Evolutionary conservation across 2,888 invertebrate genomes (phyloP), one percentile per base, ranked within the genome.

Genomic region (Byasa hedistus): DNA sequence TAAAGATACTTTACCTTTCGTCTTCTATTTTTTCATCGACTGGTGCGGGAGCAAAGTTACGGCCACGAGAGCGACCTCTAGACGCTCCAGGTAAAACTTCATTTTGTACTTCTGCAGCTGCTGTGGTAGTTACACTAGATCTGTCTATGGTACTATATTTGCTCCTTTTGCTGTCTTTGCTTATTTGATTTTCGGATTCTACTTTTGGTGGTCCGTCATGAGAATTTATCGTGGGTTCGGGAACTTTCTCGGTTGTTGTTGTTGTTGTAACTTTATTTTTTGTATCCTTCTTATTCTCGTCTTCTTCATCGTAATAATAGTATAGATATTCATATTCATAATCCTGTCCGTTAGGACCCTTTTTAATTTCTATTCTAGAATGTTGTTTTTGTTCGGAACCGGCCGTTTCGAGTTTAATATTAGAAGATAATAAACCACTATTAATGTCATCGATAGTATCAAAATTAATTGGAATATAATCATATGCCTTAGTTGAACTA

Each of bases 321-420:
- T 97, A 97, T 32, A 97, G 96, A 79, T 97, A 97, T 81, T 97
- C 97, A 79, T 97, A 97, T 83, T 97, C 97, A 79, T 97, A 97
- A 79, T 97, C 97, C 83, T 97, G 95, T 2, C 97, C 97, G 77
- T 97, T 97, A 1, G 96, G 96, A 19, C 96, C 97, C 79, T 97
- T 97, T 78, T 97, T 96, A 44, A 97, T 95, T 92, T 97, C 95
- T 73, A 96, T 95, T 69, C 95, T 91, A 0, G 96, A 95, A 72
- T 95, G 94, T 75, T 93, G 93, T 71, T 93, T 94, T 75, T 94
- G 94, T 79, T 95, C 95, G 22, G 94, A 93, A 0, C 94, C 94
- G 54, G 95, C 94, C 1, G 93, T 93, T 69, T 94, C 93, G 24
- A 94, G 81, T 62, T 92, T 92, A n/a, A 92, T 84, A 61, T 92